Evolutionary conservation across 1,140 invertebrate species (phyloP), one percentile per base, ranked within the genome.

Genomic region (Rhopalosiphum maidis): DNA sequence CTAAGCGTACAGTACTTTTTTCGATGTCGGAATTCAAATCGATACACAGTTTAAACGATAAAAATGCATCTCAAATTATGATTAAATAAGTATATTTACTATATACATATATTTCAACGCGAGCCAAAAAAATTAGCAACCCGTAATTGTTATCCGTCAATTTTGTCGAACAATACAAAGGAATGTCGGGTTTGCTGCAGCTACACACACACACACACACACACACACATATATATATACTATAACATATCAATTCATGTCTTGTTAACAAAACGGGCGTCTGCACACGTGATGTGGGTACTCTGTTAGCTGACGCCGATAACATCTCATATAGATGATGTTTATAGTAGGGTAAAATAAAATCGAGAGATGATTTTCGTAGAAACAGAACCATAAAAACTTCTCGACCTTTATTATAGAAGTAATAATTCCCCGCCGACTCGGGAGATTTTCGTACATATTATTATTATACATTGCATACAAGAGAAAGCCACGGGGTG

Each of bases 241-340:
- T 43, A 48, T 21, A 48, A 87, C 43, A 46, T 48, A 87, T 51
- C 86, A 51, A 87, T 87, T 48, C 30, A 85, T 48, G 46, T 48
- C 15, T 48, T 87, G 86, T 87, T 87, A 86, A 86, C 85, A 86
- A 86, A 86, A 86, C 85, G 85, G 43, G 43, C 85, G 30, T 86
- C 85, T 86, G 85, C 85, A 87, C 86, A 51, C 86, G 30, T 87
- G 86, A 87, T 48, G 46, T 87, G 86, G 46, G 54, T 60, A 90
- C 37, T 55, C 23, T 90, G 51, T 60, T 55, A 35, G 51, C n/a
- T 8, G 35, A 41, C 18, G 86, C n/a, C 86, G 46, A 87, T 87
- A 87, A 87, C 86, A 48, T 86, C 85, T 25, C 37, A 48, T 30
- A 43, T 22, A 11, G 11, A n/a, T 2, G 86, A n/a, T n/a, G 23